Evolutionary conservation across 2,888 invertebrate species (phyloP), one percentile per base, ranked within the genome.

Genomic region (Aphelenchoides bicaudatus): DNA sequence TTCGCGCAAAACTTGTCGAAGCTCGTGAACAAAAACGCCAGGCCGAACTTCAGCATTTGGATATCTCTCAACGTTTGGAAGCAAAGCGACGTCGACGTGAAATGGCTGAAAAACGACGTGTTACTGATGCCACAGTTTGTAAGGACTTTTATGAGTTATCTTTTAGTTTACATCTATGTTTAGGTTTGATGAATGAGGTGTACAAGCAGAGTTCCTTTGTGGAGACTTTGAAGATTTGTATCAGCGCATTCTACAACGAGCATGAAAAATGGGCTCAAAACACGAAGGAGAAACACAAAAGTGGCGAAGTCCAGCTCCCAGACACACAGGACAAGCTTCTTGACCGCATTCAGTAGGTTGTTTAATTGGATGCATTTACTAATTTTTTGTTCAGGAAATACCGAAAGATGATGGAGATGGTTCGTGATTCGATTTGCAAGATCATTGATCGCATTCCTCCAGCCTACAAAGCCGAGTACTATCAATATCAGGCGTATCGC

Each of bases 21-120:
- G 8, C n/a, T 6, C 43, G 43, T 25, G 43, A 43, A 10, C 43
- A 43, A n/a, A 43, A 43, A n/a, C 43, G 43, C 43, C 43, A 43
- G 25, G 8, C 25, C 8, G 23, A 43, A 8, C 10, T 43, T 6
- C 43, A 43, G 23, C 43, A 43, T n/a, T 10, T 25, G 16, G 43
- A 43, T 19, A 19, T 43, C 23, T 43, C 43, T 6, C 43, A 43
- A n/a, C 43, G 43, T 19, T n/a, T 43, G 43, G 23, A 21, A 10
- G 43, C 43, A 6, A 43, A 43, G 25, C 43, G 43, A 8, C 43
- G 43, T 8, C 6, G 10, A 6, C 23, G 16, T 19, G 43, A 43
- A 25, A 19, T 43, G 23, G 43, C 43, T 8, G 43, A 43, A 19
- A 43, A 21, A n/a, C 16, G 25, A 8, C 43, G 23, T 8, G 43